phyloP scores from a whole-genome alignment of 2,888 invertebrate genomes.

The Mesoligia furuncula region DNA sequence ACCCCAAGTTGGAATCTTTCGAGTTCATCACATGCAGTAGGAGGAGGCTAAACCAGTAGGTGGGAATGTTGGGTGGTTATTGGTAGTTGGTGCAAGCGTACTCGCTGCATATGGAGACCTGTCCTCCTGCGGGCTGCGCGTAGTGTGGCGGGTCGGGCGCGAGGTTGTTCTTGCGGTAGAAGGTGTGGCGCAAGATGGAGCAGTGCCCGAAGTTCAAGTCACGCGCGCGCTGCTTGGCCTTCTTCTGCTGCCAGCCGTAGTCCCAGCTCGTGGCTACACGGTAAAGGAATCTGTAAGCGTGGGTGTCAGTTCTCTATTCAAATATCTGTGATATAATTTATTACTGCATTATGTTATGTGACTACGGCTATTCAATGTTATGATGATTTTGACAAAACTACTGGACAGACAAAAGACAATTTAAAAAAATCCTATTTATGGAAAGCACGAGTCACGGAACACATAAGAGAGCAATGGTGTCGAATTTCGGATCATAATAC shows the following conservation, averaged over 20 bases:
- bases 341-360: not conserved
- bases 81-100: conserved; percentile 79
- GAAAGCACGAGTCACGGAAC: no score
- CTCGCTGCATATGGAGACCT: conserved; percentile 83
- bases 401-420: not conserved
- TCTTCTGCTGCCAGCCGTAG: conserved; percentile 91
- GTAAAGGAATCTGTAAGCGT: conserved; percentile 85
- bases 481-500: not conserved
- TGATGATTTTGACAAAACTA: not conserved
- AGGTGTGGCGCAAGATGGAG: conserved; percentile 88
- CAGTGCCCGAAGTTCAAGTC: conserved; percentile 87
- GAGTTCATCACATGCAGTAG: conserved; percentile 54
- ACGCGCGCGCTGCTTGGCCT: conserved; percentile 74
- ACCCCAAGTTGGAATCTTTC: conserved; percentile 45
- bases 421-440: not conserved
- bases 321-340: not conserved
- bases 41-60: conserved; percentile 41
- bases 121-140: conserved; percentile 84
- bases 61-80: conserved; percentile 39
- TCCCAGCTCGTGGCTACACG: conserved; percentile 88
- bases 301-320: conserved; percentile 9
- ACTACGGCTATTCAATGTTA: not conserved
- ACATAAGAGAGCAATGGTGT: no score
- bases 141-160: conserved; percentile 90
- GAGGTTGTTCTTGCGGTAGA: conserved; percentile 90